Conservation (phyloP, 2,888 invertebrate genomes). For the Cetonia aurata region DNA sequence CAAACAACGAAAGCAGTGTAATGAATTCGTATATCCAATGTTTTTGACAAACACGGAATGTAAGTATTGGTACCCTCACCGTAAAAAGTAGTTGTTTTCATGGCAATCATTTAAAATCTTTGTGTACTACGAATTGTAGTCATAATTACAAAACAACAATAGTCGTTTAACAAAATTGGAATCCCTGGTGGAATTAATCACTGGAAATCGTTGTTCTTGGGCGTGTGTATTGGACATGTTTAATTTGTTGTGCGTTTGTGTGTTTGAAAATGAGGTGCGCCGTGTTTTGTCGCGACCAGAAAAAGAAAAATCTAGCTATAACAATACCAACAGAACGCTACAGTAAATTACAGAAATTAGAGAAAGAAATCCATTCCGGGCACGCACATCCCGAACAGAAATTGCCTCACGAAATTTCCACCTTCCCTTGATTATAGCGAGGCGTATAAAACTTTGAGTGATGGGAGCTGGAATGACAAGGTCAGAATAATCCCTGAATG, state of each 20-base stretch:
- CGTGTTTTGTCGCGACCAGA: conserved; percentile 11
- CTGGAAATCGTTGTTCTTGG: too few species aligned
- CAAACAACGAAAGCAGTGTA: too few species aligned
- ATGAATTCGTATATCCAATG: too few species aligned
- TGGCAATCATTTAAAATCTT: too few species aligned
- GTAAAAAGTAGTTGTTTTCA: too few species aligned
- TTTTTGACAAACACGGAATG: too few species aligned
- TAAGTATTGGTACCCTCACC: too few species aligned
- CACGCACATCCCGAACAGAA: conserved; percentile 28
- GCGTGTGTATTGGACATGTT: too few species aligned
- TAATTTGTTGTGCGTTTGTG: background rate
- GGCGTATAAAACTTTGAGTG: conserved; percentile 8
- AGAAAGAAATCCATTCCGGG: conserved; percentile 22
- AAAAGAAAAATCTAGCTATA: conserved; percentile 9
- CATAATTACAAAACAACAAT: too few species aligned
- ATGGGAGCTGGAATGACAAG: conserved; percentile 1
- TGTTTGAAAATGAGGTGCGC: background rate
- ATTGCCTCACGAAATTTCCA: conserved; percentile 30
- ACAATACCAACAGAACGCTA: conserved; percentile 31
- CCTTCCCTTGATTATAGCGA: conserved; percentile 3
- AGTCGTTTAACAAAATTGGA: too few species aligned
- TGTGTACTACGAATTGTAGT: too few species aligned
- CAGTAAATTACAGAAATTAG: conserved; percentile 25
- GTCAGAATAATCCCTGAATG: background rate
- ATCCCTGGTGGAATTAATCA: too few species aligned